Percentiles rank a stretch among this genome's conserved stretches.
phyloP scores from a whole-genome alignment of 2,113 vertebrate genomes.

The Eptesicus fuscus region DNA sequence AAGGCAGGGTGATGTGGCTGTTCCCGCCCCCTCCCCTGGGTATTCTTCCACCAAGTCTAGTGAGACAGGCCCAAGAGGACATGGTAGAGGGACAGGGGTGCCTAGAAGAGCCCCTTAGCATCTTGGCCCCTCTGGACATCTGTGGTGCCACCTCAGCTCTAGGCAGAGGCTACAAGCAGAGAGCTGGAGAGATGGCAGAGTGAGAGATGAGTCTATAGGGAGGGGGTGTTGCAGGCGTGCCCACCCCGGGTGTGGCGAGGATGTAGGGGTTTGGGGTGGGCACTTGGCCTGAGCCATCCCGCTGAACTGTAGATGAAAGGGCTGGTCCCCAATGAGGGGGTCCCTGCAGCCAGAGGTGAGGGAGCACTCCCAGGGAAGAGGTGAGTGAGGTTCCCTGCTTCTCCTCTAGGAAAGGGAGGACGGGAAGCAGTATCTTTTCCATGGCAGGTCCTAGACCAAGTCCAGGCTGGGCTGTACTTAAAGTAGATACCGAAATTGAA shows the following conservation, averaged over 20 bases:
- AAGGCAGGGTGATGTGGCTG: not conserved
- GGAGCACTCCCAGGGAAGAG: not conserved
- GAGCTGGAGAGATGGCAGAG: not conserved
- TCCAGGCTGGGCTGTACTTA: not conserved
- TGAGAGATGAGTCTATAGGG: fast-evolving
- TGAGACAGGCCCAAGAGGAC: not conserved
- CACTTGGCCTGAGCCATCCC: not conserved
- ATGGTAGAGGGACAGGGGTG: not conserved
- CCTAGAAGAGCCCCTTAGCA: not conserved
- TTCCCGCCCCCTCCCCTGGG: fast-evolving
- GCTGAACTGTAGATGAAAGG: not conserved
- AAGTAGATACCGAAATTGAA: not conserved
- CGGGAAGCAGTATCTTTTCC: not conserved
- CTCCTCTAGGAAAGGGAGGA: not conserved
- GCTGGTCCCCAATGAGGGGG: not conserved
- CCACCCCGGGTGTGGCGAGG: not conserved
- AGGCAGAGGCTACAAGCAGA: not conserved
- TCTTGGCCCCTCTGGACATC: not conserved
- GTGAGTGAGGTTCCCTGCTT: not conserved
- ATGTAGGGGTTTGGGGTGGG: not conserved
- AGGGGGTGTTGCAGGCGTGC: fast-evolving
- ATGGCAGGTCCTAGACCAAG: not conserved
- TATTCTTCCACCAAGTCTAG: not conserved
- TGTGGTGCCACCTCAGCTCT: not conserved
- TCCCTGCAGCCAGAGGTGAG: not conserved